Evolutionary conservation across 92 coral and sea anemone species (phyloP), one percentile per base, ranked within the genome.

Genomic region (Parazoanthus darwini): DNA sequence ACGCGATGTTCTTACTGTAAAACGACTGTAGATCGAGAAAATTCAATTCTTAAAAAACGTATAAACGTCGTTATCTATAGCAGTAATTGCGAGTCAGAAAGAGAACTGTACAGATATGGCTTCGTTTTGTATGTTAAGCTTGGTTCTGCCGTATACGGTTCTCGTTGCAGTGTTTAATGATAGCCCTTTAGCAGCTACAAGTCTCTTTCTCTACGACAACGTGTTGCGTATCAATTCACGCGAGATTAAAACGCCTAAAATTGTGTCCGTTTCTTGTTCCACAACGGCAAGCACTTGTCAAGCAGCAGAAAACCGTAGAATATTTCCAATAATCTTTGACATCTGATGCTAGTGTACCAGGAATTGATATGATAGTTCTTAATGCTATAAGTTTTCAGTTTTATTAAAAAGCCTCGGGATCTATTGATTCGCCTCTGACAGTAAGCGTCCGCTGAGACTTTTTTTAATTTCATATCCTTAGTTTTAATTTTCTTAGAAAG

Each of bases 401-500:
- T 54, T 46, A 54, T 56, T 59, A 5, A 58, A 58, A 56, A 80
- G 46, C 73, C 58, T 13, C 68, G 16, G 71, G 68, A 38, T 80
- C n/a, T 80, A 26, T 56, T 80, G 26, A 58, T 80, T 59, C 63
- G 25, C 50, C 18, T 33, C 63, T 33, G 25, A 26, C 72, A 80
- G 43, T 35, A 1, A 33, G 38, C 42, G 39, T 80, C 85, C 70
- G 85, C 50, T 80, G 18, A 8, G 50, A 38, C 8, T 23, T 23
- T 56, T 56, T n/a, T 33, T 16, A 54, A 80, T 54, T 25, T 80
- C n/a, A 35, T 56, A 26, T 58, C 48, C 46, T 36, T 11, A 80
- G 84, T 80, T 56, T 51, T 80, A 80, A 80, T 80, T 56, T 58
- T 54, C 85, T 80, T 56, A 80, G 59, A 18, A 59, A 56, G 67